These are phyloP conservation scores for Eubasilissa regina DNA, from an alignment of 1,140 invertebrate genomes.

Conservation along the genomic window DNA sequence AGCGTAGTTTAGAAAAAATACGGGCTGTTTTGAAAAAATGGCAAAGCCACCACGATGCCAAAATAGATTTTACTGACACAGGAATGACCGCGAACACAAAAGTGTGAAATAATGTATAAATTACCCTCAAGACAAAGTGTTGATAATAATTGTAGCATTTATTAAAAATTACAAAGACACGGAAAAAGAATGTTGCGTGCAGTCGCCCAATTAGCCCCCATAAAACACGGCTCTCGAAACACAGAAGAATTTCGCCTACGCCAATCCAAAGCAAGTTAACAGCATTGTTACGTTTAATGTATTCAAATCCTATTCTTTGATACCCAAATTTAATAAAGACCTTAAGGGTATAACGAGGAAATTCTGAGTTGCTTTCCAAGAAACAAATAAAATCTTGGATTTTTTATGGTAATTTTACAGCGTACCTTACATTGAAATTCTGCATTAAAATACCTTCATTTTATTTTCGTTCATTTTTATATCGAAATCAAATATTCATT, in stretches of 20 bases:
- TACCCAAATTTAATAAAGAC: conserved; percentile 60
- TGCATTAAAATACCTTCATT: conserved; percentile 34
- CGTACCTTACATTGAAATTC: conserved; percentile 43
- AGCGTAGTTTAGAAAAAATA: too few species aligned
- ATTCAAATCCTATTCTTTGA: conserved; percentile 57
- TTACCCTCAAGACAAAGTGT: conserved; percentile 45
- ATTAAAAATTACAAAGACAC: conserved; percentile 48
- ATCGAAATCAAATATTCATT: conserved; percentile 20
- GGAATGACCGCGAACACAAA: too few species aligned
- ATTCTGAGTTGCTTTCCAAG: conserved; percentile 44
- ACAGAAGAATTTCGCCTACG: conserved; percentile 51
- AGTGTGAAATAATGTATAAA: too few species aligned
- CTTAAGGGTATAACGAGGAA: conserved; percentile 50
- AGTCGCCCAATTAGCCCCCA: conserved; percentile 51
- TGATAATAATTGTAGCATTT: conserved; percentile 43
- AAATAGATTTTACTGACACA: too few species aligned
- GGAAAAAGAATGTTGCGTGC: conserved; percentile 55
- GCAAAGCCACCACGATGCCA: too few species aligned
- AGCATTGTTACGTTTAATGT: conserved; percentile 54
- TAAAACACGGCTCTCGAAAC: conserved; percentile 44
- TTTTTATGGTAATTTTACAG: conserved; percentile 54
- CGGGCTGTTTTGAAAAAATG: too few species aligned
- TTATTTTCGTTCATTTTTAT: conserved; percentile 9
- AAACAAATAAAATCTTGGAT: conserved; percentile 53
- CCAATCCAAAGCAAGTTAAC: conserved; percentile 41